These are phyloP conservation scores for Tribolium madens DNA, from an alignment of 1,140 invertebrate genomes.

Conservation along the genomic window DNA sequence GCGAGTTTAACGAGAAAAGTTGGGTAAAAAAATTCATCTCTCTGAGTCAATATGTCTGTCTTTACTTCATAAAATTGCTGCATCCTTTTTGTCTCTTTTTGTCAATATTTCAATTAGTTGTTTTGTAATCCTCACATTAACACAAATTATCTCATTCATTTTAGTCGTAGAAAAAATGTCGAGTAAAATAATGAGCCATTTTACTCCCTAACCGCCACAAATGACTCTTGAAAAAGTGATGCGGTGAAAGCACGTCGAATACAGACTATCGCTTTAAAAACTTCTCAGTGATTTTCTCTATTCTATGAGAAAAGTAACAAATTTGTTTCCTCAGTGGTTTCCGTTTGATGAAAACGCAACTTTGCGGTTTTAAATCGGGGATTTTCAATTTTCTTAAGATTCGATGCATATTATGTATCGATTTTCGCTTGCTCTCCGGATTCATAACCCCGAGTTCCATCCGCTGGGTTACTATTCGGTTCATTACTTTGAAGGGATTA, in stretches of 20 bases:
- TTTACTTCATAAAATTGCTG: no score
- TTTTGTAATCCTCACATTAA: no score
- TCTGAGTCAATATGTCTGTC: neutral
- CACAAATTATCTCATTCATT: neutral
- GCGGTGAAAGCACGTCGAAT: neutral
- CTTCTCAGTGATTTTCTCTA: neutral
- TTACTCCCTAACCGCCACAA: neutral
- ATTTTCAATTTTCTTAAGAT: neutral
- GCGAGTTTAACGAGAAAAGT: neutral
- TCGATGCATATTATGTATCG: neutral
- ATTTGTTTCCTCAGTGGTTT: neutral
- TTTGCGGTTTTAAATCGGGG: neutral
- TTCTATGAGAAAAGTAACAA: neutral
- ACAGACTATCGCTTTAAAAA: neutral
- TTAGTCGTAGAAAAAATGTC: neutral
- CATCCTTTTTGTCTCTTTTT: no score
- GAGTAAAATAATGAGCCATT: neutral
- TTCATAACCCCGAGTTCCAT: conserved; percentile 3
- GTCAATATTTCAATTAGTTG: no score
- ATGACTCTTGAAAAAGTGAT: neutral
- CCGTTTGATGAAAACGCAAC: neutral
- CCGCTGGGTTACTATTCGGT: neutral
- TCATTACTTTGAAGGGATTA: neutral
- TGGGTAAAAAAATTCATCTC: neutral
- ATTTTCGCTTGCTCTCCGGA: conserved; percentile 11